Evolutionary conservation across 92 coral and sea anemone species (phyloP).

Genomic region (Porites rus): DNA sequence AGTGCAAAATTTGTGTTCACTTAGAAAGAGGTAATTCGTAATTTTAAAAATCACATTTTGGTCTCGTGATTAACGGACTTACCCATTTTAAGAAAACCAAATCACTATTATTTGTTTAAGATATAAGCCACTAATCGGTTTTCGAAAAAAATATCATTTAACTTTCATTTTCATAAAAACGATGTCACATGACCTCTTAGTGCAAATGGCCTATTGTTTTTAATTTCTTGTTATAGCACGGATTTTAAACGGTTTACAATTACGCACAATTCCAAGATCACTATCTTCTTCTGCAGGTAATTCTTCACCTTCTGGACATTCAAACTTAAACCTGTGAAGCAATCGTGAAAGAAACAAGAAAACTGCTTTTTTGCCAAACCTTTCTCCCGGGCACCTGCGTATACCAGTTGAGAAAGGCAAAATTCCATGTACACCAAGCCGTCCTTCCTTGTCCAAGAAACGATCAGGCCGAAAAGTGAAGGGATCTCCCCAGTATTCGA

Average conservation of each 20-base stretch:
- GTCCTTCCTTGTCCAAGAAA: not conserved
- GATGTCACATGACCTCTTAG: no score
- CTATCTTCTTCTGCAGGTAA: not conserved
- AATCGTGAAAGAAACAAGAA: not conserved
- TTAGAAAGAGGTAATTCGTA: no score
- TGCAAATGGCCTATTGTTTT: no score
- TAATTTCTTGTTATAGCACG: not conserved
- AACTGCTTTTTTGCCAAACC: not conserved
- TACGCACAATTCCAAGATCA: not conserved
- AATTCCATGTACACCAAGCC: not conserved
- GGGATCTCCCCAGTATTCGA: conserved; percentile 54
- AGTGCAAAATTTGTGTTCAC: no score
- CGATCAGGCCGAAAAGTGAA: conserved; percentile 18
- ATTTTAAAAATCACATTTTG: no score
- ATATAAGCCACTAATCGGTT: no score
- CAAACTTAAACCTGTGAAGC: not conserved
- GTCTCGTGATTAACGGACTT: no score
- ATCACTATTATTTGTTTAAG: no score
- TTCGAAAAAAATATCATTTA: no score
- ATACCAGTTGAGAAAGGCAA: not conserved
- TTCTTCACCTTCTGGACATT: not conserved
- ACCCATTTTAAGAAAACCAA: no score
- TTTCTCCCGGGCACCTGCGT: not conserved
- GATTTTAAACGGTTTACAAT: not conserved
- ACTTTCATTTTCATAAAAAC: no score